Percentiles rank a stretch among this genome's conserved stretches.
These are phyloP conservation scores for Procambarus virginalis DNA, from an alignment of 1,140 invertebrate species.

Conservation along the genomic window DNA sequence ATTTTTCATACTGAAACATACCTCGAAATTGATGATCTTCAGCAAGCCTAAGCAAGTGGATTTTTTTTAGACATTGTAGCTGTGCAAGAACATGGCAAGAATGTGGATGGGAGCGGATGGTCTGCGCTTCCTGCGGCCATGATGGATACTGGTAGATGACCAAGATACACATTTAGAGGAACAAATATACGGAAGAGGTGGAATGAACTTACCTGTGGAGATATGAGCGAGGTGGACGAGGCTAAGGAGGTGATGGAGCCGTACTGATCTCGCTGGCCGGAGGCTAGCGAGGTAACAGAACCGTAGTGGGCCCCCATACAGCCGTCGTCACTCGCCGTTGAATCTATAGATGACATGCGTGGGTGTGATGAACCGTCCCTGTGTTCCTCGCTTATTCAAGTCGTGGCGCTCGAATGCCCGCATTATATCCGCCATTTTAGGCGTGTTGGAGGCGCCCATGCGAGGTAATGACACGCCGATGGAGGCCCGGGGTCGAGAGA, in stretches of 20 bases:
- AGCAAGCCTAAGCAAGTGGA: too few species aligned
- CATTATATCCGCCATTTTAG: constrained; percentile 76
- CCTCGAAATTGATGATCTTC: too few species aligned
- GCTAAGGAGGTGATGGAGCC: constrained; percentile 80
- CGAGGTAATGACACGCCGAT: constrained; percentile 53
- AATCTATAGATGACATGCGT: constrained; percentile 76
- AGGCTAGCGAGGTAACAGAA: constrained; percentile 73
- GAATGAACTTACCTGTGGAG: constrained; percentile 76
- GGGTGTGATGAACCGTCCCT: constrained; percentile 71
- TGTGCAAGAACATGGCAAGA: too few species aligned
- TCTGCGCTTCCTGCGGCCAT: too few species aligned
- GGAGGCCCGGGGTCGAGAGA: constrained; percentile 55
- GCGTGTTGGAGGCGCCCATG: constrained; percentile 54
- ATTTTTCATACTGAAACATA: too few species aligned
- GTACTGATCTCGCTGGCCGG: constrained; percentile 76
- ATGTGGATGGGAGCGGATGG: too few species aligned
- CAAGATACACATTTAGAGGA: too few species aligned
- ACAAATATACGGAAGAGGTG: too few species aligned
- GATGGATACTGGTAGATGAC: too few species aligned
- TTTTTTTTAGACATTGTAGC: too few species aligned
- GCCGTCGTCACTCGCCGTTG: constrained; percentile 76
- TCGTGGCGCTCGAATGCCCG: constrained; percentile 78
- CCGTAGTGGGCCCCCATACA: constrained; percentile 73
- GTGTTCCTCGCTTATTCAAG: constrained; percentile 36
- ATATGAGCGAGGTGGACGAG: constrained; percentile 80